phyloP scores from a whole-genome alignment of 2,797 vertebrate genomes.

The Furcifer pardalis region DNA sequence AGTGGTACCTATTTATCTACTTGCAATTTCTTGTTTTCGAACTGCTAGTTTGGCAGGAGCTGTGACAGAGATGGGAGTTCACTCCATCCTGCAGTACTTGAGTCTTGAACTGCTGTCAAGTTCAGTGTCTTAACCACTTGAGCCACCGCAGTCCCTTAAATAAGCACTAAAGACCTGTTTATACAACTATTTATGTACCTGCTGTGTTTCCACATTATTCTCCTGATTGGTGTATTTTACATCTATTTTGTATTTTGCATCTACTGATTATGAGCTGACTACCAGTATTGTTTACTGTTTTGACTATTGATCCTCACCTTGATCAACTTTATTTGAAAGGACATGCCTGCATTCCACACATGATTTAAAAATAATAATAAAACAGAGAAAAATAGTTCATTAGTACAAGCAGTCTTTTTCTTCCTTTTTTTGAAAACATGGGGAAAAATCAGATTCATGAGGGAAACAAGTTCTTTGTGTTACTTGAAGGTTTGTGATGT shows the following conservation, averaged over 20 bases:
- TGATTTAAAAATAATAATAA: background rate
- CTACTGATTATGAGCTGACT: background rate
- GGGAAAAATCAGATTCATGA: background rate
- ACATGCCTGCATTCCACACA: background rate
- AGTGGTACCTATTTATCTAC: no score
- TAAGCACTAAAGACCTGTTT: background rate
- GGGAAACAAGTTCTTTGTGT: background rate
- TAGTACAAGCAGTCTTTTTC: background rate
- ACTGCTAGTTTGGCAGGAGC: no score
- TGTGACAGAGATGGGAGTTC: no score
- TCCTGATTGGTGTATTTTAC: background rate
- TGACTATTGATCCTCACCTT: background rate
- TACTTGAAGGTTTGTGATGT: background rate
- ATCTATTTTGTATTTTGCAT: background rate
- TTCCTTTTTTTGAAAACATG: background rate
- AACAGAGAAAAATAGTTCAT: background rate
- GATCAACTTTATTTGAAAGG: background rate
- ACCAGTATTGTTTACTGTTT: background rate
- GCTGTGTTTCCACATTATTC: background rate
- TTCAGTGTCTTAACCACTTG: no score
- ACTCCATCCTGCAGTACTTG: no score
- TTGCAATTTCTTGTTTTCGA: no score
- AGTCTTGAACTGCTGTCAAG: no score
- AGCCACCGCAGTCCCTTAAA: no score
- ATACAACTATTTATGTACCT: background rate